Percentiles rank a stretch among this genome's conserved stretches.
Conservation (phyloP, 2,888 invertebrate species). For the Apodemia hepburni region DNA sequence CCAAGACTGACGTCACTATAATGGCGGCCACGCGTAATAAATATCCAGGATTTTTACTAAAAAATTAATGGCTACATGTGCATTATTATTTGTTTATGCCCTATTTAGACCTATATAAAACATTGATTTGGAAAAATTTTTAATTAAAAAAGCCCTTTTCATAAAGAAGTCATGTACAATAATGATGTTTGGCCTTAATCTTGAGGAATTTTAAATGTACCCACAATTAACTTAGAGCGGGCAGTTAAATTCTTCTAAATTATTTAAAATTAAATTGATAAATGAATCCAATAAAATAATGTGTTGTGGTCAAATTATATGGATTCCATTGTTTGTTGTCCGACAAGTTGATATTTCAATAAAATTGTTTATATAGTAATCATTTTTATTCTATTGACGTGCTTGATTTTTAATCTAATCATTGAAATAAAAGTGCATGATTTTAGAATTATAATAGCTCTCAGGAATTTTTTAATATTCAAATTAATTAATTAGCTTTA, state of each 20-base stretch:
- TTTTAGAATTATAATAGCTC: constrained; percentile 67
- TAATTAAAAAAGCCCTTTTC: neutral
- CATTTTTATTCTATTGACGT: constrained; percentile 76
- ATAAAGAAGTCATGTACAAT: constrained; percentile 14
- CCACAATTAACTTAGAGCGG: neutral
- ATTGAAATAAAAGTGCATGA: constrained; percentile 69
- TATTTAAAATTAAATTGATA: neutral
- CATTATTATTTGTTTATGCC: constrained; percentile 1
- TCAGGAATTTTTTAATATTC: constrained; percentile 42
- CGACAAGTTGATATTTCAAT: constrained; percentile 72
- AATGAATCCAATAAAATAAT: constrained; percentile 18
- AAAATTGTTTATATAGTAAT: constrained; percentile 77
- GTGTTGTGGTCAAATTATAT: constrained; percentile 46
- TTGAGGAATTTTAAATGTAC: constrained; percentile 2
- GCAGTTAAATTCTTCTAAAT: neutral
- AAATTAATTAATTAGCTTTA: constrained; percentile 60
- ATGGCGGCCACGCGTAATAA: neutral
- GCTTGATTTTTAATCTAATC: constrained; percentile 66
- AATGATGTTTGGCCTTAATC: constrained; percentile 13
- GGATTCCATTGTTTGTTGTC: constrained; percentile 75
- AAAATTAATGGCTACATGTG: neutral
- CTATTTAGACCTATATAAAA: neutral
- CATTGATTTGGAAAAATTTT: neutral
- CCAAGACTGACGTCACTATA: neutral
- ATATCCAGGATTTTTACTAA: neutral